Percentiles rank a stretch among this genome's conserved stretches.
These are phyloP conservation scores for Pyrrhosoma nymphula DNA, from an alignment of 2,888 invertebrate species.

Conservation along the genomic window DNA sequence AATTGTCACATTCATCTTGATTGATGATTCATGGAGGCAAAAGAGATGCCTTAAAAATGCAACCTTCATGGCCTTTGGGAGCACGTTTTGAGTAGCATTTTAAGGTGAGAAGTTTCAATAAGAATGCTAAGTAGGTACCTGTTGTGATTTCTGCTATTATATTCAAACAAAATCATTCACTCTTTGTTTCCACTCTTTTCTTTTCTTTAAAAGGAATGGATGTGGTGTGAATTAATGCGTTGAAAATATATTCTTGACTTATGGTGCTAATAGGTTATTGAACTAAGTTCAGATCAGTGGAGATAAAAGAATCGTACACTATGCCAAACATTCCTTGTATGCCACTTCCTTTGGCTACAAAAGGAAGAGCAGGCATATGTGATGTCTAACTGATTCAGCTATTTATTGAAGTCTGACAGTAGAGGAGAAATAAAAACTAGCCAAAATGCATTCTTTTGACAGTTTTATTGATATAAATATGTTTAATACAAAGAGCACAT, in stretches of 20 bases:
- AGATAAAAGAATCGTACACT: background rate
- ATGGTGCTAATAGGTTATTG: conserved; percentile 51
- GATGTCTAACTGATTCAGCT: background rate
- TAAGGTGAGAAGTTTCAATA: background rate
- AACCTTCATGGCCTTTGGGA: background rate
- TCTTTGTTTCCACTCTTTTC: conserved; percentile 37
- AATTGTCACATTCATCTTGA: background rate
- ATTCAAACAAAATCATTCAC: background rate
- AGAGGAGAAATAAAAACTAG: background rate
- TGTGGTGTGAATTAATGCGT: conserved; percentile 12
- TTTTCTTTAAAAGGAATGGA: conserved; percentile 51
- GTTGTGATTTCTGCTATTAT: background rate
- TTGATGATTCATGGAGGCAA: background rate
- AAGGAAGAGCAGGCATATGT: conserved; percentile 58
- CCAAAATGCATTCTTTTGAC: background rate
- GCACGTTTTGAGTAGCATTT: background rate
- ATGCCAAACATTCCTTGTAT: conserved; percentile 29
- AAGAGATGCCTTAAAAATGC: background rate
- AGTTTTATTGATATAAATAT: background rate
- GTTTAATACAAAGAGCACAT: conserved; percentile 38
- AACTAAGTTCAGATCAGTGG: background rate
- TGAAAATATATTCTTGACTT: conserved; percentile 1
- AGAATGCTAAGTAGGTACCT: conserved; percentile 5
- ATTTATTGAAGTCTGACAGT: background rate
- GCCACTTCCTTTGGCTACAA: background rate